Conservation (phyloP, 2,888 invertebrate genomes). For the Clanis bilineata region DNA sequence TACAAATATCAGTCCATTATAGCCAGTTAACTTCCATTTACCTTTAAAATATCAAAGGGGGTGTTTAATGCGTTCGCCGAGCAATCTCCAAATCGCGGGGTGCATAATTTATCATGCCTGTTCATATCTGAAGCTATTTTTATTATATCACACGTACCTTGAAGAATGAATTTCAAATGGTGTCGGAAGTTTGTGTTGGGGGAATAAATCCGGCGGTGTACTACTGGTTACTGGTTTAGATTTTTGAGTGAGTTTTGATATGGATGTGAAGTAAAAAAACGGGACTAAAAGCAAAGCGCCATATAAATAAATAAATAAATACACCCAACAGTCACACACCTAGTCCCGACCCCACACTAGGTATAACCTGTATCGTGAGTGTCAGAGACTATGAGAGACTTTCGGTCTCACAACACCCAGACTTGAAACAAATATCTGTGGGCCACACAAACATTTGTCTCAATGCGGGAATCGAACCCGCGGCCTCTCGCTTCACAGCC, state of each 20-base stretch:
- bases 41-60: constrained; percentile 68
- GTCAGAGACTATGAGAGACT: too few species aligned
- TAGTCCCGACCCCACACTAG: too few species aligned
- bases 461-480: too few species aligned
- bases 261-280: too few species aligned
- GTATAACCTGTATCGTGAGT: too few species aligned
- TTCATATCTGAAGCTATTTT: constrained; percentile 75
- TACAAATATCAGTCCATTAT: constrained; percentile 19
- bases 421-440: too few species aligned
- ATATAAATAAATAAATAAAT: too few species aligned
- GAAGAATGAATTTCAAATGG: constrained; percentile 82
- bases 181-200: constrained; percentile 76
- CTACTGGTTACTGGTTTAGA: constrained; percentile 32
- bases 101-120: constrained; percentile 77
- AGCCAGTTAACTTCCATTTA: constrained; percentile 54
- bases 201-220: constrained; percentile 62
- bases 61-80: constrained; percentile 68
- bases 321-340: too few species aligned
- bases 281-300: too few species aligned
- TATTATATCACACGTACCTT: constrained; percentile 78
- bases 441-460: too few species aligned
- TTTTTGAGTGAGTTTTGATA: constrained; percentile 14
- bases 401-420: too few species aligned
- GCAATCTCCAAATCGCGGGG: constrained; percentile 75
- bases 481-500: too few species aligned